A percentile compares a stretch with the other conserved stretches of the same genome.
phyloP scores from a whole-genome alignment of 2,888 invertebrate genomes.

The Eueremaeus valkanovi region DNA sequence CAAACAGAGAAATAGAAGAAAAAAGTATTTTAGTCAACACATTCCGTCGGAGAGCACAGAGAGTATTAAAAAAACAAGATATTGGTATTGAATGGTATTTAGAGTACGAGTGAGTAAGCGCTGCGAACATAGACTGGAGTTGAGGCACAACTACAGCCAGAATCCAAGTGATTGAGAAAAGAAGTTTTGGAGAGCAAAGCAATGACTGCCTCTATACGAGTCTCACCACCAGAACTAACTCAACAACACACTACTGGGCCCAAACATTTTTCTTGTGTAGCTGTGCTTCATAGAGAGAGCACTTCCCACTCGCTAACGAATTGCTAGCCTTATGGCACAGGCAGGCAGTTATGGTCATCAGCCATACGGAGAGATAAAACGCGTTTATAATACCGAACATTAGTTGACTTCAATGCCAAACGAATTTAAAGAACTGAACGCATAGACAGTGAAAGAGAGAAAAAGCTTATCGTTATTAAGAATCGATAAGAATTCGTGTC shows the following conservation, averaged over 20 bases:
- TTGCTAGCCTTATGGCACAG: constrained; percentile 10
- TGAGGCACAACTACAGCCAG: background rate
- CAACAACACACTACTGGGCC: background rate
- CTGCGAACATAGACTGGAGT: background rate
- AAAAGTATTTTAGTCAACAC: background rate
- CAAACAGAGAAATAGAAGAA: background rate
- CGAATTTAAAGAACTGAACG: background rate
- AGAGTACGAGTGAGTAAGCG: background rate
- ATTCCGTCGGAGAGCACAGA: background rate
- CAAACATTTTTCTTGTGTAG: background rate
- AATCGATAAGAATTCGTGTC: background rate
- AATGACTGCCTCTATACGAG: background rate
- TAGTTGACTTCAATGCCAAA: constrained; percentile 5
- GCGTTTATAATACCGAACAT: constrained; percentile 3
- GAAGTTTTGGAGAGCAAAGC: background rate
- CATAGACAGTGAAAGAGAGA: no score
- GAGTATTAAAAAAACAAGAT: background rate
- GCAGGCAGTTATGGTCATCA: constrained; percentile 22
- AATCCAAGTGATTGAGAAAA: background rate
- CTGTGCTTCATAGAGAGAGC: no score
- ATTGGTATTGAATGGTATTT: background rate
- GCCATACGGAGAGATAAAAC: background rate
- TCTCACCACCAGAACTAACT: background rate
- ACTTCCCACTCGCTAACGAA: constrained; percentile 3
- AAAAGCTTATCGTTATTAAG: background rate